A percentile compares a stretch with the other conserved stretches of the same genome.
Evolutionary conservation across 2,888 invertebrate genomes (phyloP).

Genomic region (Drosophila meridionalis): DNA sequence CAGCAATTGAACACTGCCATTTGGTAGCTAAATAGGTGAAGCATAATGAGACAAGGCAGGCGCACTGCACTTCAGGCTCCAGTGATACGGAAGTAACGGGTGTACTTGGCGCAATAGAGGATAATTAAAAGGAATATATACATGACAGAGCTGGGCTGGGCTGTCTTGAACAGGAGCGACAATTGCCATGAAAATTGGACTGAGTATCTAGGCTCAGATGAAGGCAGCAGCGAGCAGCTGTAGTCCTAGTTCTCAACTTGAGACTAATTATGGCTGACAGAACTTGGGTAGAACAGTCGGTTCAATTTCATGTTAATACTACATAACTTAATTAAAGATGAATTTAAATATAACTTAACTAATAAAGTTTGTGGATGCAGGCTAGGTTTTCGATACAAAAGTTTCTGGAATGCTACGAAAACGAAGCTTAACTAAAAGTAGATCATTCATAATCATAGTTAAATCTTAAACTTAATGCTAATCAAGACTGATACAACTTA

Average conservation of each 20-base stretch:
- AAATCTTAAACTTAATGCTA: neutral
- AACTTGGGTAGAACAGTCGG: too few relatives aligned
- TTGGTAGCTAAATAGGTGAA: conserved; percentile 32
- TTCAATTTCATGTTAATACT: too few relatives aligned
- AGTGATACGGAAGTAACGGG: conserved; percentile 40
- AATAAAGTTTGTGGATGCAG: too few relatives aligned
- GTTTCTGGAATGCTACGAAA: too few relatives aligned
- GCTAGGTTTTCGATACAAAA: too few relatives aligned
- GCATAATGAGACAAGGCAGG: conserved; percentile 35
- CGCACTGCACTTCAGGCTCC: conserved; percentile 15
- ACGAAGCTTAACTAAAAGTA: neutral
- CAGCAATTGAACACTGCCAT: conserved; percentile 46
- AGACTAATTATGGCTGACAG: too few relatives aligned
- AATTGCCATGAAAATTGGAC: neutral
- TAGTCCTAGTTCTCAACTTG: too few relatives aligned
- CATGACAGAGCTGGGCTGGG: neutral
- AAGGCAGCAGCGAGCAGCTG: neutral
- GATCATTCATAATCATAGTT: too few relatives aligned
- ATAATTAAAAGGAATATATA: neutral
- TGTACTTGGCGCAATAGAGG: neutral
- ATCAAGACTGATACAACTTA: neutral
- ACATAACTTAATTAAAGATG: too few relatives aligned
- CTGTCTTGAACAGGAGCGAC: neutral
- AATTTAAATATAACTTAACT: too few relatives aligned
- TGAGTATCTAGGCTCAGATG: neutral